These are phyloP conservation scores for Monodelphis domestica DNA, from an alignment of 2,797 vertebrate genomes.

Conservation along the genomic window DNA sequence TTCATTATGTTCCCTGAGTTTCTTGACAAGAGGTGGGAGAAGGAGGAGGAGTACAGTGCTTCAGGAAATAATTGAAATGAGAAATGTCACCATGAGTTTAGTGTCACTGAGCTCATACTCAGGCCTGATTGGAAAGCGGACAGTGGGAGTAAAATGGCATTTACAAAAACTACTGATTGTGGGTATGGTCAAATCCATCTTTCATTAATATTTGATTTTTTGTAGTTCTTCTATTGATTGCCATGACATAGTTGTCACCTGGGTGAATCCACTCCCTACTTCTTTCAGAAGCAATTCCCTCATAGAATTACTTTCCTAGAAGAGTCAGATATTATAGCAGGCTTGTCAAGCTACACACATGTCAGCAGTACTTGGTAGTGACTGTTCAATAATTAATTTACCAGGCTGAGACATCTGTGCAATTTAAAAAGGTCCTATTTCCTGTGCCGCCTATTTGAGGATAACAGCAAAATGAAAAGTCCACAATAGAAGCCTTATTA, in stretches of 20 bases:
- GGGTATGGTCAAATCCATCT: conserved; percentile 56
- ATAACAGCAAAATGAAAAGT: background rate
- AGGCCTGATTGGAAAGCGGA: conserved; percentile 45
- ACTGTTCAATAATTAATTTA: conserved; percentile 74
- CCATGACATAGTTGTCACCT: conserved; percentile 60
- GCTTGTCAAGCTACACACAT: conserved; percentile 58
- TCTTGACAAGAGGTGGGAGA: conserved; percentile 66
- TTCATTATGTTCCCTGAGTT: conserved; percentile 63
- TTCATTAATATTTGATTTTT: conserved; percentile 76
- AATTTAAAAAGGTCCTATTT: conserved; percentile 32
- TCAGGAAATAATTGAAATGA: conserved; percentile 74
- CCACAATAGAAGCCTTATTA: background rate
- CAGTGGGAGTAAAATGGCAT: conserved; percentile 62
- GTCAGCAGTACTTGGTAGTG: conserved; percentile 57
- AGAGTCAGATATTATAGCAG: conserved; percentile 39
- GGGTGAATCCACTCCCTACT: conserved; percentile 46
- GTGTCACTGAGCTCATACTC: conserved; percentile 50
- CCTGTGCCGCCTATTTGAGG: background rate
- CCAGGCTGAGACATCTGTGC: conserved; percentile 1
- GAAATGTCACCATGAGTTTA: conserved; percentile 74
- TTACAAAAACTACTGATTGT: conserved; percentile 53
- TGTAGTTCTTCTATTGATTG: conserved; percentile 67
- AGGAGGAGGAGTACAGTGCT: conserved; percentile 45
- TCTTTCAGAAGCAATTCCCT: conserved; percentile 69
- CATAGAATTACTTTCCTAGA: conserved; percentile 68